Evolutionary conservation across 2,797 vertebrate genomes (phyloP), one percentile per base, ranked within the genome.

Genomic region (Yasuhikotakia modesta): DNA sequence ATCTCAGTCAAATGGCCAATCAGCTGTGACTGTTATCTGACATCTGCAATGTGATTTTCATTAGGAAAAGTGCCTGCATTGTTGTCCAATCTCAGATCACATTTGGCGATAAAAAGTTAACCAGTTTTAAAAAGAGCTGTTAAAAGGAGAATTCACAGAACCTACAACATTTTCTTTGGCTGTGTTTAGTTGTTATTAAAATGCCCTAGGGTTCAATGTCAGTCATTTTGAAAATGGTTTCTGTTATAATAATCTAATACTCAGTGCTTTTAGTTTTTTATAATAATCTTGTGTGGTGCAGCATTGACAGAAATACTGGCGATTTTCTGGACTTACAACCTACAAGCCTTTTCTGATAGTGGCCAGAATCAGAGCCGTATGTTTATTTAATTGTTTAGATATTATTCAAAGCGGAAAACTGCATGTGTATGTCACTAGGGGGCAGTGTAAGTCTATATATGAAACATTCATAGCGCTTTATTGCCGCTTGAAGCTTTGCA

Each of bases 21-120:
- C 39, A 69, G 55, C 24, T 64, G 57, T 57, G 82, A 81, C 70
- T 84, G 79, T 27, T n/a, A 73, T 81, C 70, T 48, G 76, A 81
- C 53, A 73, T 81, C 68, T 64, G 58, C 66, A n/a, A 64, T 68
- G 48, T 1, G 13, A 22, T 68, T 64, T 50, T 52, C 63, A 69
- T 73, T 46, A 63, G 32, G 76, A 73, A 46, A 55, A 50, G 46
- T 57, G 13, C 32, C 57, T 45, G 24, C 75, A 35, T n/a, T 30
- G 60, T 66, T 77, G 60, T 83, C 69, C 79, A 79, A 73, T 79
- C 77, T 81, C 70, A 81, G 81, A 85, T 85, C 69, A 30, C 71
- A 84, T 81, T 76, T 76, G 69, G 68, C 73, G 81, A 85, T 85
- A 81, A 79, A 79, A 73, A 63, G 53, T 61, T 48, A 81, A 50